Percentiles rank a stretch among this genome's conserved stretches.
phyloP scores from a whole-genome alignment of 2,113 vertebrate species.

The Trinectes maculatus region DNA sequence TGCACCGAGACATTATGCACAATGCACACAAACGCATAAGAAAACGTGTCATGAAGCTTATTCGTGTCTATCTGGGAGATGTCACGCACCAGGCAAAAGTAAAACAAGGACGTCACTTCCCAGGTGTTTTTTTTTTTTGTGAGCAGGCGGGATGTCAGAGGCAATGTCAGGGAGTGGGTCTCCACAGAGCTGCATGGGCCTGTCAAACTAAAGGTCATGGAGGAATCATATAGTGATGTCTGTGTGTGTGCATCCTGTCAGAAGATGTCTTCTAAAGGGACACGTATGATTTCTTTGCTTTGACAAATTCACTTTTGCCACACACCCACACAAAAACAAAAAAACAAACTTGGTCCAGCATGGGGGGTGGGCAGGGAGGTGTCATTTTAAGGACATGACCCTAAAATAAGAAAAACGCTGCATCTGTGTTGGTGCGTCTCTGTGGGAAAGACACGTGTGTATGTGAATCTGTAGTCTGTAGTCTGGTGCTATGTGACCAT shows the following conservation, averaged over 20 bases:
- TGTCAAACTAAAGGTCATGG: constrained; percentile 45
- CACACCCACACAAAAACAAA: constrained; percentile 40
- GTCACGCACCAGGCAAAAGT: constrained; percentile 58
- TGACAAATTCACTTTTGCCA: constrained; percentile 78
- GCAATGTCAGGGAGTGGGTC: constrained; percentile 72
- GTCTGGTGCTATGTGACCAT: constrained; percentile 94
- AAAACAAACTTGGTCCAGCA: constrained; percentile 65
- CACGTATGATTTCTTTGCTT: constrained; percentile 74
- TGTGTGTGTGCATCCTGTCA: constrained; percentile 34
- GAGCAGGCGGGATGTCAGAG: constrained; percentile 59
- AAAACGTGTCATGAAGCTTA: constrained; percentile 54
- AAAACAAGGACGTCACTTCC: constrained; percentile 55
- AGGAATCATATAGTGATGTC: constrained; percentile 41
- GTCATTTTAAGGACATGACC: constrained; percentile 42
- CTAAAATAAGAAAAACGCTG: constrained; percentile 63
- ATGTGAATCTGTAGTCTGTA: constrained; percentile 98
- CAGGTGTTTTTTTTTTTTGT: constrained; percentile 28
- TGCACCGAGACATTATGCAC: constrained; percentile 52
- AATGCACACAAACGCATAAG: constrained; percentile 35
- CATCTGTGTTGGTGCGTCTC: constrained; percentile 88
- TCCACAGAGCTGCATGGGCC: constrained; percentile 70
- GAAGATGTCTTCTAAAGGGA: constrained; percentile 23
- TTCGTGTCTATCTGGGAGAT: constrained; percentile 60
- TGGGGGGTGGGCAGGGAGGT: constrained; percentile 60
- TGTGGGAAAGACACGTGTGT: constrained; percentile 89